Conservation (phyloP, 2,113 vertebrate genomes). For the Pogonocichla stellata region DNA sequence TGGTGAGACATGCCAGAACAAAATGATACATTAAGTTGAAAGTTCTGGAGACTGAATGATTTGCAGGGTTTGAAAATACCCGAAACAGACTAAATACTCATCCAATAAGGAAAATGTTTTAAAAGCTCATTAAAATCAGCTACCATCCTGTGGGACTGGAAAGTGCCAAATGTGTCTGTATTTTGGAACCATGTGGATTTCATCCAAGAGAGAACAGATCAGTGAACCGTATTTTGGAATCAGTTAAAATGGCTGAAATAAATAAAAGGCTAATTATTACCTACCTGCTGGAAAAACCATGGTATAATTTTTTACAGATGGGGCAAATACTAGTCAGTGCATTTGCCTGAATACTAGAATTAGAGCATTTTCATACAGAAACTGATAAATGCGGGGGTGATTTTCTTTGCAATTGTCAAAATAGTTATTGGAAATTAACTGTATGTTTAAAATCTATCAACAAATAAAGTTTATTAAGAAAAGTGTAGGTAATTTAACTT, state of each 20-base stretch:
- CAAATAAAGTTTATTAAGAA: not conserved
- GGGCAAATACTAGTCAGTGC: not conserved
- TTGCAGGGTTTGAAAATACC: not conserved
- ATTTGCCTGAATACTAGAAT: not conserved
- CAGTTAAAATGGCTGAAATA: constrained; percentile 20
- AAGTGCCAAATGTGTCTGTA: not conserved
- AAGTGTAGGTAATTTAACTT: not conserved
- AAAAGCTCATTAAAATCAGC: not conserved
- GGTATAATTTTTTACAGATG: not conserved
- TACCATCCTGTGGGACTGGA: not conserved
- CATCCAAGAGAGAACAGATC: not conserved
- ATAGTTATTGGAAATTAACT: not conserved
- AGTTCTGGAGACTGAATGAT: not conserved
- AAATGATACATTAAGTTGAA: constrained; percentile 3
- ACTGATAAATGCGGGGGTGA: not conserved
- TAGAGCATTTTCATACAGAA: not conserved
- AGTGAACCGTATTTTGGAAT: not conserved
- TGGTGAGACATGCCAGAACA: not conserved
- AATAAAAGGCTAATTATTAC: not conserved
- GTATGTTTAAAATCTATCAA: not conserved
- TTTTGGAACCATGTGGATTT: not conserved
- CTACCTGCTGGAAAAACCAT: not conserved
- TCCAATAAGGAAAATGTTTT: not conserved
- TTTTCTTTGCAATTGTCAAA: not conserved
- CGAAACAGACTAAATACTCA: not conserved